Evolutionary conservation across 2,888 invertebrate species (phyloP).

Genomic region (Bembecia ichneumoniformis): DNA sequence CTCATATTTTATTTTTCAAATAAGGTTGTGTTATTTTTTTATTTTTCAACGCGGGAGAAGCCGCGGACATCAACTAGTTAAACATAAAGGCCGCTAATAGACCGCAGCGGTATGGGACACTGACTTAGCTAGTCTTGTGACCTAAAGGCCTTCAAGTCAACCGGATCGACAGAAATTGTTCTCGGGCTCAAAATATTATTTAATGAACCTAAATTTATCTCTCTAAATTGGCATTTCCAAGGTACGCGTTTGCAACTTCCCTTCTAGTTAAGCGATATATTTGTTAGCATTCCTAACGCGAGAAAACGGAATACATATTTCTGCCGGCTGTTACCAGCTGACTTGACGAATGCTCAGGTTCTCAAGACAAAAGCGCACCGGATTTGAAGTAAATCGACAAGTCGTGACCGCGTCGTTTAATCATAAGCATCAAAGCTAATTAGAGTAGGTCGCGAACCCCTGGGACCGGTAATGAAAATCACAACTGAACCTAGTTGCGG

Average conservation of each 20-base stretch:
- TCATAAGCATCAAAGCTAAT: conserved; percentile 68
- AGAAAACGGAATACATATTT: conserved; percentile 24
- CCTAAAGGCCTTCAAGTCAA: conserved; percentile 25
- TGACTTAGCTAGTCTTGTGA: conserved; percentile 1
- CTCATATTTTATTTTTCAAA: too few species aligned
- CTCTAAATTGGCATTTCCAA: conserved; percentile 6
- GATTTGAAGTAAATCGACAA: conserved; percentile 62
- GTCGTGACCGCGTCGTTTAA: conserved; percentile 66
- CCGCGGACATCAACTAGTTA: too few species aligned
- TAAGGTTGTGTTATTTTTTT: too few species aligned
- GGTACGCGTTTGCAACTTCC: conserved; percentile 4
- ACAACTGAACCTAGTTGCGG: conserved; percentile 57
- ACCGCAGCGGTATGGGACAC: too few species aligned
- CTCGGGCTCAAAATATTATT: conserved; percentile 21
- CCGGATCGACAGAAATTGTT: conserved; percentile 24
- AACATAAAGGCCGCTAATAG: too few species aligned
- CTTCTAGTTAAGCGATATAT: conserved; percentile 16
- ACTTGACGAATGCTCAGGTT: conserved; percentile 49
- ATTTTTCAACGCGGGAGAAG: too few species aligned
- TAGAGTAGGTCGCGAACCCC: conserved; percentile 66
- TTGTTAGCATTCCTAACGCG: conserved; percentile 20
- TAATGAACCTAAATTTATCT: conserved; percentile 14
- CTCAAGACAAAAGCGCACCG: conserved; percentile 55
- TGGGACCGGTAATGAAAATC: conserved; percentile 65
- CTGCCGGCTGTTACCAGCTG: conserved; percentile 25